Base-by-base conservation (phyloP, 2,797 vertebrate genomes). In the Microtus agrestis region DNA sequence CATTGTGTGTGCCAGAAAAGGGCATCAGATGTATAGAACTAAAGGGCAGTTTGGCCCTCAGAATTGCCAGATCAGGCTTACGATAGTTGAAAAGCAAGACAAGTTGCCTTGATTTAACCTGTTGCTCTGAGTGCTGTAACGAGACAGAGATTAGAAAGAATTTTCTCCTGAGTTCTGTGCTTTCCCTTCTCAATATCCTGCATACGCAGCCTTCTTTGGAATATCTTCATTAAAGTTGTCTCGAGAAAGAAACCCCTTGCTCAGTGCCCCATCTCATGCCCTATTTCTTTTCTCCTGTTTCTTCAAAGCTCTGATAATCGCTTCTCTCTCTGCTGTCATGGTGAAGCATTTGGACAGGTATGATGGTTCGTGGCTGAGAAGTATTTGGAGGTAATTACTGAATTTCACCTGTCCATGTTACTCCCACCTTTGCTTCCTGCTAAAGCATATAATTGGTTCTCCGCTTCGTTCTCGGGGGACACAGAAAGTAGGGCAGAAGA, bases 211-310 rank as follows among this genome's bases (percentile, higher is more conserved):
- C 77, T 56, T 65, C 76, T 93, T 86, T 92, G 31, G 8, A 79
- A 65, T 61, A n/a, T 84, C 27, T 73, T 93, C 59, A 78, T 2
- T 76, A 34, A 84, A 46, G 61, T 91, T 88, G 25, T 82, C 9
- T 85, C 80, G 46, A 93, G 92, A 93, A 69, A 87, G 88, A 91
- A 69, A 80, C 11, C 21, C 37, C 93, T 59, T 37, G 40, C 63
- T 91, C 61, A 76, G 29, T 2, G 3, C 9, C 15, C 43, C 25
- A 34, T 40, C 73, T 59, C 5, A 48, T 4, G 54, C 65, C 6
- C 25, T 6, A 6, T 78, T 82, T 73, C 43, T 59, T 54, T 17
- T 63, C 27, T 85, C 6, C 9, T 13, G 1, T 91, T 54, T 87
- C 91, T 96, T 89, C 34, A 81, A 79, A 91, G 7, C 12, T 90